A percentile compares a stretch with the other conserved stretches of the same genome.
Conservation (phyloP, 2,797 vertebrate species). For the Limnodromus scolopaceus region DNA sequence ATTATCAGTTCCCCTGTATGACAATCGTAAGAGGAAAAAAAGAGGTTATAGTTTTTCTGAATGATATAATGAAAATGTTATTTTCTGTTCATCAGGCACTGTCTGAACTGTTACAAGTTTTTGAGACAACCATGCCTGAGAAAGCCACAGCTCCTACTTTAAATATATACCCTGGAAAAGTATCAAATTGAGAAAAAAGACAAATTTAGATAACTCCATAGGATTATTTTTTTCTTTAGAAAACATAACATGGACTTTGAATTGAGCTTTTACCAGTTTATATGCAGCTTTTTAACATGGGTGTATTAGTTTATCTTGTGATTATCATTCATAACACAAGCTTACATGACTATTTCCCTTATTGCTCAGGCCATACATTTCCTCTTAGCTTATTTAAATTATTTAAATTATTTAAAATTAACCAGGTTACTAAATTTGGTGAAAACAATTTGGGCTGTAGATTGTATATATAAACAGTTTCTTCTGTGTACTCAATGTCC, state of each 20-base stretch:
- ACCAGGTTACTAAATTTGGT: neutral
- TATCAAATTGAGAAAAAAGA: neutral
- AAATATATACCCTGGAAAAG: neutral
- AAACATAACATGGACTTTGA: neutral
- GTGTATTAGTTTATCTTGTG: neutral
- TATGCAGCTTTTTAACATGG: neutral
- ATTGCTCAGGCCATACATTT: neutral
- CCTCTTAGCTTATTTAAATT: neutral
- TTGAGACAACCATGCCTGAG: neutral
- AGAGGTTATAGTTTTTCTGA: neutral
- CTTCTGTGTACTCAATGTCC: neutral
- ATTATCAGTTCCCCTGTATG: neutral
- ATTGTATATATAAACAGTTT: neutral
- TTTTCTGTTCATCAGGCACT: neutral
- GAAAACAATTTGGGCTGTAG: neutral
- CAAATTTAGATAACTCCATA: neutral
- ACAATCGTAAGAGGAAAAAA: neutral
- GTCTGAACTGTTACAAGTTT: neutral
- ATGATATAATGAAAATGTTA: neutral
- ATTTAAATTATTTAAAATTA: neutral
- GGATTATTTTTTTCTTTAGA: neutral
- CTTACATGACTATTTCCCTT: neutral
- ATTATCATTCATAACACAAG: neutral
- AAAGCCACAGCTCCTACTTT: neutral
- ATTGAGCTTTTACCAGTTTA: neutral